A percentile compares a stretch with the other conserved stretches of the same genome.
Conservation (phyloP, 2,888 invertebrate genomes). For the Sabatieria punctata region DNA sequence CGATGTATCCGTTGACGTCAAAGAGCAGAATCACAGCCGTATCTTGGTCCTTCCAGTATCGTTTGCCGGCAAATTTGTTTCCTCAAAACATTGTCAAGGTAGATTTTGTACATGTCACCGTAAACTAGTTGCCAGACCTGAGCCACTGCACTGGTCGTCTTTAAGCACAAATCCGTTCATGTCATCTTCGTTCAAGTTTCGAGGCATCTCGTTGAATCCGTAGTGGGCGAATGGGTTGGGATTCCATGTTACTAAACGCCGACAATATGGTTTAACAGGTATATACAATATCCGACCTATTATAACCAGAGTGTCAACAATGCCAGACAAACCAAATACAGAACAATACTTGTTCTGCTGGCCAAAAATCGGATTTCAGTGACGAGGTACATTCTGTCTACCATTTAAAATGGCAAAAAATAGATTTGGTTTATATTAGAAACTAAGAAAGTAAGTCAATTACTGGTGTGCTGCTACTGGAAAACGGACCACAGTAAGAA, state of each 20-base stretch:
- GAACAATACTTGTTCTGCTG: no score
- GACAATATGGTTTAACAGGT: no score
- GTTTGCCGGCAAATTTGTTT: constrained; percentile 20
- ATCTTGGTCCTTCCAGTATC: constrained; percentile 28
- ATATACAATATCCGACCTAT: no score
- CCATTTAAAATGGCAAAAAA: no score
- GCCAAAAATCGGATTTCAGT: no score
- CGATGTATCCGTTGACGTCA: constrained; percentile 31
- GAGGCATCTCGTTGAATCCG: not conserved
- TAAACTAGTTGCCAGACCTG: not conserved
- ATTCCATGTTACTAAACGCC: constrained; percentile 1
- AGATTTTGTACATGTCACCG: not conserved
- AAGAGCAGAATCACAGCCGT: constrained; percentile 26
- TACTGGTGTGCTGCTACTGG: no score
- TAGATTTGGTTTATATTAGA: no score
- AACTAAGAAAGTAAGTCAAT: no score
- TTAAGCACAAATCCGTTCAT: not conserved
- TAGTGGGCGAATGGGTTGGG: not conserved
- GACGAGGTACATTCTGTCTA: no score
- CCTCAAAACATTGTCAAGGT: constrained; percentile 2
- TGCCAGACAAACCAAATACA: no score
- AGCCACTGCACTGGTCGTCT: constrained; percentile 2
- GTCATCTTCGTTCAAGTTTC: not conserved
- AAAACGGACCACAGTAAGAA: no score
- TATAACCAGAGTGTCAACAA: no score